phyloP scores from a whole-genome alignment of 2,797 vertebrate genomes.

The Adelosebastes latens region DNA sequence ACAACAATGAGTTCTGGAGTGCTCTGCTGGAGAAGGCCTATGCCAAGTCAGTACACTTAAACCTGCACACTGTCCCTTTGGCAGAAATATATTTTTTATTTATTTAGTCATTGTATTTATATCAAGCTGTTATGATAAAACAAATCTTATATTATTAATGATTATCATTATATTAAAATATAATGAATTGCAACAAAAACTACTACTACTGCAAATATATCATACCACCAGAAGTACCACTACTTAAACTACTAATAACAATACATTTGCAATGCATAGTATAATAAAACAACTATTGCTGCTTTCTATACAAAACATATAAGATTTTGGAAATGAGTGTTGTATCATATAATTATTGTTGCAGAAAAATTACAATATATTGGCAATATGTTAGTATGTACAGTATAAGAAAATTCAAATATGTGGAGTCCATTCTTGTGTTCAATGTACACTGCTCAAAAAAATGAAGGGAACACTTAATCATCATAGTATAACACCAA shows the following conservation, averaged over 20 bases:
- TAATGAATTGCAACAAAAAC: neutral
- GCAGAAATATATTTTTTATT: neutral
- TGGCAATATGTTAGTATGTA: neutral
- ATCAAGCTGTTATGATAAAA: neutral
- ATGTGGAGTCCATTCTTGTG: neutral
- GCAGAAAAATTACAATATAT: neutral
- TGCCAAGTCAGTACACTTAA: constrained; percentile 87
- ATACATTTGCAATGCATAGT: neutral
- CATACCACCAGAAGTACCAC: neutral
- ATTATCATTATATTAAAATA: neutral
- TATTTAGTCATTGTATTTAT: neutral
- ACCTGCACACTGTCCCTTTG: neutral
- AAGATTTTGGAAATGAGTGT: neutral
- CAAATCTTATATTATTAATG: neutral
- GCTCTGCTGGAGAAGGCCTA: constrained; percentile 96
- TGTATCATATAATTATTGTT: neutral
- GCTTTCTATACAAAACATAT: neutral
- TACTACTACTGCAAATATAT: neutral
- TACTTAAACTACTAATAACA: neutral
- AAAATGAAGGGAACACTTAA: too few species aligned
- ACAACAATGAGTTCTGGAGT: constrained; percentile 94
- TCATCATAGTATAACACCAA: too few species aligned
- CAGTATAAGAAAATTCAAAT: neutral
- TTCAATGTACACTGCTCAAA: too few species aligned
- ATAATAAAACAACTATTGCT: neutral